These are phyloP conservation scores for Agrotis clavis DNA, from an alignment of 2,888 invertebrate genomes.

Conservation along the genomic window DNA sequence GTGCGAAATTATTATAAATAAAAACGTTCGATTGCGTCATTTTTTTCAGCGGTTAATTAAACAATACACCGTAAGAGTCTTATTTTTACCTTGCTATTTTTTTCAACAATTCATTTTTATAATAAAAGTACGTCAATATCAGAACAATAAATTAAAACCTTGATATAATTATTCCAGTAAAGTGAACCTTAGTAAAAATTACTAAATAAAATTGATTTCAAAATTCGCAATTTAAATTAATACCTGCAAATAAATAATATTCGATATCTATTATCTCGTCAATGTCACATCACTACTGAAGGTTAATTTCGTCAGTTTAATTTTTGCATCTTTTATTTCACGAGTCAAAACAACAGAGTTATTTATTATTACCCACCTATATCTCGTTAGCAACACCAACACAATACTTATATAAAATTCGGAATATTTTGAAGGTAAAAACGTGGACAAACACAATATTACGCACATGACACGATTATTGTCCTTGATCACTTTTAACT, in stretches of 20 bases:
- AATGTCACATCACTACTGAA: slow-evolving; percentile 52
- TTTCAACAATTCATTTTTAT: background rate
- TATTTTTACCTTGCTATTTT: background rate
- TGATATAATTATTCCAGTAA: no score
- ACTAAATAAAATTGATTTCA: background rate
- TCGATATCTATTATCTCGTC: slow-evolving; percentile 9
- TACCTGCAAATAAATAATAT: slow-evolving; percentile 4
- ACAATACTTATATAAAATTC: slow-evolving; percentile 33
- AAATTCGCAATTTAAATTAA: background rate
- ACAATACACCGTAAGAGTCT: background rate
- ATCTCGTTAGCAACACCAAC: slow-evolving; percentile 13
- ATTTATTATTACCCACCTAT: slow-evolving; percentile 35
- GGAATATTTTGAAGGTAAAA: slow-evolving; percentile 15
- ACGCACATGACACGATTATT: slow-evolving; percentile 10
- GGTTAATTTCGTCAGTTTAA: slow-evolving; percentile 40
- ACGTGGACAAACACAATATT: slow-evolving; percentile 18
- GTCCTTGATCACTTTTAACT: slow-evolving; percentile 52
- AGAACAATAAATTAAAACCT: background rate
- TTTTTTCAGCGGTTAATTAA: slow-evolving; percentile 22
- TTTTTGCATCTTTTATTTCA: slow-evolving; percentile 15
- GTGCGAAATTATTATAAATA: slow-evolving; percentile 39
- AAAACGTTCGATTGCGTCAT: slow-evolving; percentile 17
- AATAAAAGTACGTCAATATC: background rate
- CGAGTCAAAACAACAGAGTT: slow-evolving; percentile 47
- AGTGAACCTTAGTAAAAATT: background rate